A percentile compares a stretch with the other conserved stretches of the same genome.
Conservation (phyloP, 2,888 invertebrate genomes). For the Cabera pusaria region DNA sequence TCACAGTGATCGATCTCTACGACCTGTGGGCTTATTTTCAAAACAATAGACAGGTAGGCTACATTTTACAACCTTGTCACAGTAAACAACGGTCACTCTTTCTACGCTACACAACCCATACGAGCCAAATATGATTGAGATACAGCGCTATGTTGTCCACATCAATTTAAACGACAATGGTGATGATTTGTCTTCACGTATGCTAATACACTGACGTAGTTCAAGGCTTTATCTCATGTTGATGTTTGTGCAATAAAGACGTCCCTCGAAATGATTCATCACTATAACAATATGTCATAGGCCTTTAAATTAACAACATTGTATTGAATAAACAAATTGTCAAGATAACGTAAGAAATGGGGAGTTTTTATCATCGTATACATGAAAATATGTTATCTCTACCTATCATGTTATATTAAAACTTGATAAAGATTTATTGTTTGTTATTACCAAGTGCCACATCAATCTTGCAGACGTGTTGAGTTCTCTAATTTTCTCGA, state of each 20-base stretch:
- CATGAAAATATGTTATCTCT: too few relatives aligned
- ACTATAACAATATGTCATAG: conserved; percentile 2
- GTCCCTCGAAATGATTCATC: conserved; percentile 8
- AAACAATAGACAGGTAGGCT: conserved; percentile 14
- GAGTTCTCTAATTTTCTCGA: conserved; percentile 9
- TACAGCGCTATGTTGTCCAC: background rate
- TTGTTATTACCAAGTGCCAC: conserved; percentile 1
- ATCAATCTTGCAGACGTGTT: conserved; percentile 8
- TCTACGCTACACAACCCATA: background rate
- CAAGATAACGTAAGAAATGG: conserved; percentile 4
- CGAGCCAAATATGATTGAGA: conserved; percentile 2
- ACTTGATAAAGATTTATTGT: conserved; percentile 1
- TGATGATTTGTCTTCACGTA: conserved; percentile 14
- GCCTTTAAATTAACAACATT: conserved; percentile 5
- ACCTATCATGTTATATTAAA: conserved; percentile 8
- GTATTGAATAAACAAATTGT: conserved; percentile 3
- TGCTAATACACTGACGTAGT: conserved; percentile 4
- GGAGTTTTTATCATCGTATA: background rate
- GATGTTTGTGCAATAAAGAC: conserved; percentile 7
- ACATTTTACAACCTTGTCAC: conserved; percentile 18
- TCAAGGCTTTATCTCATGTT: conserved; percentile 13
- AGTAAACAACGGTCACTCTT: conserved; percentile 4
- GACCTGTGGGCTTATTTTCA: conserved; percentile 17
- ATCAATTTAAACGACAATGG: background rate
- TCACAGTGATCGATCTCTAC: conserved; percentile 33